Conservation (phyloP, 2,797 vertebrate species). For the Holocentrus rufus region DNA sequence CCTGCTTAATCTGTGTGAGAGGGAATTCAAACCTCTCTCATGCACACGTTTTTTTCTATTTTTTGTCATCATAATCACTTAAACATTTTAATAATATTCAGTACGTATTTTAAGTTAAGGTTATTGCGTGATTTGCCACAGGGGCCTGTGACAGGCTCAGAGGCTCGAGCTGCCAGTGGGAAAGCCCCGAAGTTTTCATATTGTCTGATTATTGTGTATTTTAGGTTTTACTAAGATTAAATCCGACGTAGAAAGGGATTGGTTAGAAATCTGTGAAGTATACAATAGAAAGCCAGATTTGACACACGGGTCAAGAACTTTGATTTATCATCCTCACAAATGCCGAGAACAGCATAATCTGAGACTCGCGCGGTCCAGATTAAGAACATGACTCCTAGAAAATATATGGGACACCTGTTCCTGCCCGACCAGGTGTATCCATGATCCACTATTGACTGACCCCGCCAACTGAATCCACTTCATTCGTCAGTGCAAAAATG, state of each 20-base stretch:
- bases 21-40: constrained; percentile 40
- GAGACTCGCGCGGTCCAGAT: neutral
- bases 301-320: neutral
- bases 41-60: neutral
- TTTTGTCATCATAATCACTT: no score
- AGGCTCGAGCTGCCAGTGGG: no score
- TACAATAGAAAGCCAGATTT: neutral
- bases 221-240: neutral
- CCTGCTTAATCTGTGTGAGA: constrained; percentile 66
- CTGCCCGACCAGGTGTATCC: no score
- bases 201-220: neutral
- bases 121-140: no score
- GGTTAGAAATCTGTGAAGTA: neutral
- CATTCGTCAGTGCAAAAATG: no score
- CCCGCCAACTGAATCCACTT: no score
- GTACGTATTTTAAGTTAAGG: no score
- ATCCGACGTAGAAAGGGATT: neutral
- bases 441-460: no score
- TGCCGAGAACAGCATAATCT: neutral
- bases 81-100: no score
- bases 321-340: constrained; percentile 3
- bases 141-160: no score
- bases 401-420: no score
- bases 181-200: neutral
- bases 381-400: neutral